These are phyloP conservation scores for Luffia ferchaultella DNA, from an alignment of 2,888 invertebrate genomes.

Conservation along the genomic window DNA sequence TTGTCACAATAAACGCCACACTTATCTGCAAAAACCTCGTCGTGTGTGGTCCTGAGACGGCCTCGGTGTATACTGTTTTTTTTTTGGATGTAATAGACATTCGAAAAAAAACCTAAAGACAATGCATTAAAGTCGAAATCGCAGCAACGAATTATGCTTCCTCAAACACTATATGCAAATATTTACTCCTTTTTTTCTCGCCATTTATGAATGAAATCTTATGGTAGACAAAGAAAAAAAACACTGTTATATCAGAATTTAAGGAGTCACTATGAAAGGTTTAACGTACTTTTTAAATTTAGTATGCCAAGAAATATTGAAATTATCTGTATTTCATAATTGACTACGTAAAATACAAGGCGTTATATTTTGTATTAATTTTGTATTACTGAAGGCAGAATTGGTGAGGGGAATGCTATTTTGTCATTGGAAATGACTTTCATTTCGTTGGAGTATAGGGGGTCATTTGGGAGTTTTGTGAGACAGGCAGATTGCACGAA, in stretches of 20 bases:
- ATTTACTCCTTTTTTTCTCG: constrained; percentile 31
- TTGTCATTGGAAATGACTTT: too few relatives aligned
- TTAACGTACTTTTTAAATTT: too few relatives aligned
- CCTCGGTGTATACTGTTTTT: constrained; percentile 45
- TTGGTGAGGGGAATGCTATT: too few relatives aligned
- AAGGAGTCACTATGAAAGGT: constrained; percentile 7
- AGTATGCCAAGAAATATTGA: too few relatives aligned
- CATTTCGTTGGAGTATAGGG: too few relatives aligned
- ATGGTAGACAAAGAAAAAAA: constrained; percentile 4
- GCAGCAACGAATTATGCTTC: neutral
- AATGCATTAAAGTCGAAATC: constrained; percentile 1
- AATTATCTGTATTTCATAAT: too few relatives aligned
- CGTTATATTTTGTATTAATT: too few relatives aligned
- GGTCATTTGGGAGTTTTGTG: too few relatives aligned
- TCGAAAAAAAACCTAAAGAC: neutral
- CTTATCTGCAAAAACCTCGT: constrained; percentile 39
- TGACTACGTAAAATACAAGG: too few relatives aligned
- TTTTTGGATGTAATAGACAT: neutral
- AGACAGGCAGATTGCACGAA: too few relatives aligned
- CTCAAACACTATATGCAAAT: constrained; percentile 31
- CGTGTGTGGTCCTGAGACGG: constrained; percentile 61
- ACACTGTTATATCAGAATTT: constrained; percentile 4
- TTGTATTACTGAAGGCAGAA: too few relatives aligned
- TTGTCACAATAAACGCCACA: constrained; percentile 33
- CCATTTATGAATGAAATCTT: constrained; percentile 57